Evolutionary conservation across 2,888 invertebrate genomes (phyloP).

Genomic region (Abrostola triplasia): DNA sequence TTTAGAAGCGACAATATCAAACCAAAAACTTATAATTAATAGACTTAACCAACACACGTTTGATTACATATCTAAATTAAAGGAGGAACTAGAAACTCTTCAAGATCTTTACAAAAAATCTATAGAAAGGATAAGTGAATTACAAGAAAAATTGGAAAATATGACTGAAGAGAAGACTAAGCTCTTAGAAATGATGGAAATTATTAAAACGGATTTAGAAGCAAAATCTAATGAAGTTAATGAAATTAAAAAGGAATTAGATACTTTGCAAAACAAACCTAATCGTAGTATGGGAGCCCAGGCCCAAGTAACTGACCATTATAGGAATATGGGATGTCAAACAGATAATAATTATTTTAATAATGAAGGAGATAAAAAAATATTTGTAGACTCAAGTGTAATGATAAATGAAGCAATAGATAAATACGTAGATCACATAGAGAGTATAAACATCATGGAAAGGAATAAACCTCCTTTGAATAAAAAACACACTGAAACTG

Average conservation of each 20-base stretch:
- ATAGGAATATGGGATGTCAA: slow-evolving; percentile 57
- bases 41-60: slow-evolving; percentile 72
- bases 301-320: slow-evolving; percentile 26
- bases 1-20: slow-evolving; percentile 74
- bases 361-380: slow-evolving; percentile 33
- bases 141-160: slow-evolving; percentile 64
- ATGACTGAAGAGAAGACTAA: slow-evolving; percentile 58
- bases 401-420: slow-evolving; percentile 26
- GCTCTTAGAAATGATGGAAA: slow-evolving; percentile 56
- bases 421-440: slow-evolving; percentile 12
- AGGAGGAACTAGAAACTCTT: slow-evolving; percentile 70
- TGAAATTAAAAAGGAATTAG: slow-evolving; percentile 62
- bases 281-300: slow-evolving; percentile 54
- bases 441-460: slow-evolving; percentile 12
- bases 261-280: slow-evolving; percentile 62
- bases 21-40: slow-evolving; percentile 76
- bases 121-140: slow-evolving; percentile 58
- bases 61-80: slow-evolving; percentile 70
- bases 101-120: slow-evolving; percentile 70
- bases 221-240: slow-evolving; percentile 67
- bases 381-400: slow-evolving; percentile 32
- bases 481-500: slow-evolving; percentile 23
- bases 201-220: slow-evolving; percentile 59
- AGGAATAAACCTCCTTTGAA: slow-evolving; percentile 26
- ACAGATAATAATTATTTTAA: slow-evolving; percentile 56